Evolutionary conservation across 1,140 invertebrate species (phyloP), one percentile per base, ranked within the genome.

Genomic region (Drosophila kepulauana): DNA sequence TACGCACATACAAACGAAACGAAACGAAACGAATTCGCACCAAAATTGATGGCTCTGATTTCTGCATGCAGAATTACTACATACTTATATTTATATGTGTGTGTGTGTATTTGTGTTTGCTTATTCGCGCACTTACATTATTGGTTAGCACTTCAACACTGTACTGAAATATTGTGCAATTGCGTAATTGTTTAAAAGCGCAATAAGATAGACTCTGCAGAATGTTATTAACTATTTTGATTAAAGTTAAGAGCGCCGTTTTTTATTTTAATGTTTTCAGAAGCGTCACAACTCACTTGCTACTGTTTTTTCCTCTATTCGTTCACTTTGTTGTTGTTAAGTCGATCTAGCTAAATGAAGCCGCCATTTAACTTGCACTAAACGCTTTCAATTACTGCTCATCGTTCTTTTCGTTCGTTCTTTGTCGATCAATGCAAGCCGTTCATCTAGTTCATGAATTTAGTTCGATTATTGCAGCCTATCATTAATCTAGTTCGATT

Each of bases 1-100:
- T 69, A 69, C 72, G 66, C 49, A 48, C 35, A 69, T 46, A 33
- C 43, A 66, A 43, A 25, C 62, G 35, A 38, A 38, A 38, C 35
- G 35, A 38, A 38, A 38, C 35, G 35, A 66, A 43, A 25, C 62
- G 52, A 20, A 33, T 51, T 58, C 62, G 33, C 45, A 51, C 52
- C 52, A 41, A 65, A 65, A 72, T 51, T 72, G 67, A 70, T 70
- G 49, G 38, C 41, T 59, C 57, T 59, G 57, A 59, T 59, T 54
- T 54, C 30, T 54, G 30, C 30, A 15, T 7, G 13, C 28, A 33
- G 28, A 10, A 38, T 33, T 30, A 33, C 30, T 35, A 5, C 30
- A 33, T 28, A 54, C 35, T 38, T 38, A 38, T 10, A 38, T 33
- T 33, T 33, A 5, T 10, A 38, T 2, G 7, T 38, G 8, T 8